Percentiles rank a stretch among this genome's conserved stretches.
Evolutionary conservation across 23 tunicate species (phyloP).

Genomic region (Phallusia fumigata): DNA sequence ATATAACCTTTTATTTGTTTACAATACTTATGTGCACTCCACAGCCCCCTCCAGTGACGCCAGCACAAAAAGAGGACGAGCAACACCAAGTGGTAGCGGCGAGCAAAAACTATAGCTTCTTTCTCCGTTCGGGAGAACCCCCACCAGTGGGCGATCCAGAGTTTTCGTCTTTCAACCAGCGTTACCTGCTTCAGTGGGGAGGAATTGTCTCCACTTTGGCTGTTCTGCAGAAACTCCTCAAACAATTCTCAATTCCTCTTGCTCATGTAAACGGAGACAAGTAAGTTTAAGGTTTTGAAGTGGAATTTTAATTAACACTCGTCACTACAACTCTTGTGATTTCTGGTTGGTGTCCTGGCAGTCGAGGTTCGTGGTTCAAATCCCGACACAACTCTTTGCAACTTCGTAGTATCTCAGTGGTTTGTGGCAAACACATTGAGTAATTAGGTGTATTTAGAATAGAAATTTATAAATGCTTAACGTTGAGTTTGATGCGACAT

Average conservation of each 20-base stretch:
- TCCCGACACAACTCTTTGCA: neutral
- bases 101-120: slow-evolving; percentile 60
- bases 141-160: slow-evolving; percentile 67
- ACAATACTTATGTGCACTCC: neutral
- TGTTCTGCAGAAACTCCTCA: slow-evolving; percentile 49
- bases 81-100: slow-evolving; percentile 69
- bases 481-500: too few species aligned
- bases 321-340: too few species aligned
- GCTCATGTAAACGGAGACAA: slow-evolving; percentile 81
- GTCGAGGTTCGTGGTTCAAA: too few species aligned
- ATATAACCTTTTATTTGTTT: too few species aligned
- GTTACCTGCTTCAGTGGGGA: slow-evolving; percentile 86
- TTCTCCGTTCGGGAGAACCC: slow-evolving; percentile 38
- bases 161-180: slow-evolving; percentile 71
- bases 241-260: slow-evolving; percentile 56
- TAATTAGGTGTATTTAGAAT: too few species aligned
- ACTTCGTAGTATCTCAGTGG: neutral
- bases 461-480: too few species aligned
- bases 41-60: slow-evolving; percentile 90
- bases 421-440: too few species aligned
- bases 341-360: too few species aligned
- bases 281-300: slow-evolving; percentile 24
- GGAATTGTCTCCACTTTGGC: slow-evolving; percentile 53
- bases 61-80: slow-evolving; percentile 84
- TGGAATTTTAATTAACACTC: neutral